A percentile compares a stretch with the other conserved stretches of the same genome.
phyloP scores from a whole-genome alignment of 2,797 vertebrate genomes.

The Triplophysa yarkandensis region DNA sequence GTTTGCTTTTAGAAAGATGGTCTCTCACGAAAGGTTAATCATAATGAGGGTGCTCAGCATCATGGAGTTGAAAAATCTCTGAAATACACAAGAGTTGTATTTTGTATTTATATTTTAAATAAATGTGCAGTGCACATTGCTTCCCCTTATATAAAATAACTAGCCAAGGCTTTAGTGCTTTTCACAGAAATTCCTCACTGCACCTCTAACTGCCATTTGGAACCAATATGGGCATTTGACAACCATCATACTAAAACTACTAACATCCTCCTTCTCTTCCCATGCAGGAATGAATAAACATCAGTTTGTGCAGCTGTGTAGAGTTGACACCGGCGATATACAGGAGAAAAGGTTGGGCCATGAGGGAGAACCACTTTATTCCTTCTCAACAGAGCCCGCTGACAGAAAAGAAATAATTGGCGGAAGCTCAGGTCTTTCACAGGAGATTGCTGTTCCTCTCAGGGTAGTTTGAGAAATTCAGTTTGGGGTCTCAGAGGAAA shows the following conservation, averaged over 20 bases:
- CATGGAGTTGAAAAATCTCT: too few relatives aligned
- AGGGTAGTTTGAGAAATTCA: constrained; percentile 17
- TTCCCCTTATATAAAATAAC: too few relatives aligned
- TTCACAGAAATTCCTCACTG: too few relatives aligned
- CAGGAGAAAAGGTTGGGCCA: constrained; percentile 9
- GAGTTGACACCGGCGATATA: constrained; percentile 9
- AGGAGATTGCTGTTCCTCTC: background rate
- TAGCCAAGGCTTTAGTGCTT: too few relatives aligned
- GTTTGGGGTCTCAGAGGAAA: constrained; percentile 25
- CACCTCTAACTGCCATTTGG: too few relatives aligned
- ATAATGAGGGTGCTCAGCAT: too few relatives aligned
- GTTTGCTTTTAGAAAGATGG: too few relatives aligned
- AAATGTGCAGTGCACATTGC: too few relatives aligned
- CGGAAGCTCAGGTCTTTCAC: constrained; percentile 10
- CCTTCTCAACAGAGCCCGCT: constrained; percentile 17
- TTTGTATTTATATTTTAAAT: too few relatives aligned
- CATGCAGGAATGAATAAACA: constrained; percentile 12
- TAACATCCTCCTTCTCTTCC: background rate
- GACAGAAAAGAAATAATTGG: constrained; percentile 34
- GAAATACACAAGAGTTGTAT: too few relatives aligned
- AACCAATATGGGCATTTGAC: background rate
- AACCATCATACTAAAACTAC: background rate
- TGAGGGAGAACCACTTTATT: constrained; percentile 14
- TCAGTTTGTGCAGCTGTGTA: background rate
- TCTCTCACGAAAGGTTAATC: too few relatives aligned